Conservation (phyloP, 2,113 vertebrate species). For the Lasiurus borealis region DNA sequence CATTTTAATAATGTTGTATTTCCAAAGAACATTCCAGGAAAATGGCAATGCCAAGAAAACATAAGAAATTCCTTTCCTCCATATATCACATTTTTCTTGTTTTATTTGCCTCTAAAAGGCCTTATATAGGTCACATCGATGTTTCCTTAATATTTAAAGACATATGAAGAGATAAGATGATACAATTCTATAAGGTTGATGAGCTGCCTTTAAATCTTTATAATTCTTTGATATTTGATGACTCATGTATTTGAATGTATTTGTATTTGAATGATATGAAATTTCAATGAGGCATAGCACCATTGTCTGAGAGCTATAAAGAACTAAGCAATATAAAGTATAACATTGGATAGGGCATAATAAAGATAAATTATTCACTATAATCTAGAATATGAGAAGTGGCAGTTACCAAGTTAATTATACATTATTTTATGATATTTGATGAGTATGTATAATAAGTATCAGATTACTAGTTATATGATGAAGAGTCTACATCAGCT, state of each 20-base stretch:
- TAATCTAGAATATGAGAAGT: constrained; percentile 24
- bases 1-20: constrained; percentile 46
- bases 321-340: not conserved
- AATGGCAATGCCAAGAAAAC: constrained; percentile 45
- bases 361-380: constrained; percentile 3
- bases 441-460: not conserved
- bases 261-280: not conserved
- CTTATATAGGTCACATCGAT: not conserved
- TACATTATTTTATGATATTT: constrained; percentile 30
- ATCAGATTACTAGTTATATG: not conserved
- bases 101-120: not conserved
- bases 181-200: not conserved
- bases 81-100: not conserved
- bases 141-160: constrained; percentile 19
- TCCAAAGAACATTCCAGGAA: constrained; percentile 55
- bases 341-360: not conserved
- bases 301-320: constrained; percentile 42
- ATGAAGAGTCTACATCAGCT: not conserved
- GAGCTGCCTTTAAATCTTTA: not conserved
- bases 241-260: not conserved
- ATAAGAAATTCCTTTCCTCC: constrained; percentile 37
- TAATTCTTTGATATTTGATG: not conserved
- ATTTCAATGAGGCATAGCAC: not conserved
- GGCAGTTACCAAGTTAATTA: not conserved
- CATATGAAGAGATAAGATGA: not conserved